Evolutionary conservation across 2,888 invertebrate species (phyloP).

Genomic region (Carcina quercana): DNA sequence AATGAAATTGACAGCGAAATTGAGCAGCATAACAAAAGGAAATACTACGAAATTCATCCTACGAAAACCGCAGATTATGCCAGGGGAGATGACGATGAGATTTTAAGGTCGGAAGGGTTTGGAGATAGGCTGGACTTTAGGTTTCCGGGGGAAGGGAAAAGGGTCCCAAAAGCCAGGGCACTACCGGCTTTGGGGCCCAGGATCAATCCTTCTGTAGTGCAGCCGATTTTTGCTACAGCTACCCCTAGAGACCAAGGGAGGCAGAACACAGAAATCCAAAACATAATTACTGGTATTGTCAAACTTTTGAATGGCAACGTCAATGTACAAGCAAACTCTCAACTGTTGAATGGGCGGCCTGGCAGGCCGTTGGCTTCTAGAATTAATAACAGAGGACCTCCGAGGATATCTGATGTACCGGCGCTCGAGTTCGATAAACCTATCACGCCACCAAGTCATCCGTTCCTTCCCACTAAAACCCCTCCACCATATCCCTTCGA

Average conservation of each 20-base stretch:
- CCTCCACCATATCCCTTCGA: slow-evolving; percentile 86
- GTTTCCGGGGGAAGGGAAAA: slow-evolving; percentile 83
- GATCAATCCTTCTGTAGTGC: slow-evolving; percentile 69
- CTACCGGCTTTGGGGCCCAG: slow-evolving; percentile 80
- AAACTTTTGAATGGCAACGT: slow-evolving; percentile 92
- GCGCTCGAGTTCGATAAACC: slow-evolving; percentile 78
- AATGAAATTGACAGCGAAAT: slow-evolving; percentile 76
- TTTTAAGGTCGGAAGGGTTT: slow-evolving; percentile 50
- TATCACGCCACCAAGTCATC: slow-evolving; percentile 58
- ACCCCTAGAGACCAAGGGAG: slow-evolving; percentile 59
- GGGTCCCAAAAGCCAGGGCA: slow-evolving; percentile 83
- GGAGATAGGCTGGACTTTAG: slow-evolving; percentile 60
- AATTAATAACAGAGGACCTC: slow-evolving; percentile 93
- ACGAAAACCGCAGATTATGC: slow-evolving; percentile 64
- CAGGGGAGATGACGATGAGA: slow-evolving; percentile 46
- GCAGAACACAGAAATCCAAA: slow-evolving; percentile 83
- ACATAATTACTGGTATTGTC: slow-evolving; percentile 92
- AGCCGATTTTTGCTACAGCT: slow-evolving; percentile 69
- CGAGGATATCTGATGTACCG: slow-evolving; percentile 86
- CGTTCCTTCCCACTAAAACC: slow-evolving; percentile 62
- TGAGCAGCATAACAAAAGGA: slow-evolving; percentile 64
- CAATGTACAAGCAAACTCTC: slow-evolving; percentile 86
- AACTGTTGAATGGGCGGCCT: slow-evolving; percentile 73
- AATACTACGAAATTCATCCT: slow-evolving; percentile 70
- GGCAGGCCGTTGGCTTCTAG: slow-evolving; percentile 81